Percentiles rank a stretch among this genome's conserved stretches.
These are phyloP conservation scores for Sylvicola fuscatus DNA, from an alignment of 2,888 invertebrate species.

Conservation along the genomic window DNA sequence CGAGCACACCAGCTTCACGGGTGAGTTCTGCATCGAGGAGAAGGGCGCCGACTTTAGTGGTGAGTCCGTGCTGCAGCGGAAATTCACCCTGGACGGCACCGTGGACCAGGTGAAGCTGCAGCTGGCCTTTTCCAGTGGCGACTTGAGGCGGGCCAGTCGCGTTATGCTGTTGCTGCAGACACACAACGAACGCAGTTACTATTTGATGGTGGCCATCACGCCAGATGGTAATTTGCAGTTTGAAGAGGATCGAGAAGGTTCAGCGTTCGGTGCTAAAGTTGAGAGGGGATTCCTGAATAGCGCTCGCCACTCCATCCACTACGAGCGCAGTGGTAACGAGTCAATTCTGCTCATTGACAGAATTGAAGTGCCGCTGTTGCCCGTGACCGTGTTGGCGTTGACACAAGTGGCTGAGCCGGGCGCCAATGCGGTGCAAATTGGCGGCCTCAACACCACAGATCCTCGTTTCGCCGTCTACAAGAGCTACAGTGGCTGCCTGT, in stretches of 20 bases:
- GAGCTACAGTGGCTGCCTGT: constrained; percentile 74
- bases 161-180: constrained; percentile 63
- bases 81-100: constrained; percentile 48
- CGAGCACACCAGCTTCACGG: constrained; percentile 74
- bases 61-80: constrained; percentile 60
- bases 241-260: constrained; percentile 67
- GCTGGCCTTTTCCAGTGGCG: constrained; percentile 68
- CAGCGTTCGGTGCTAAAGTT: constrained; percentile 49
- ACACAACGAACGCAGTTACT: constrained; percentile 66
- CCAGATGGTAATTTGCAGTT: constrained; percentile 66
- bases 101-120: constrained; percentile 64
- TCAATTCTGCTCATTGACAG: constrained; percentile 55
- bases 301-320: constrained; percentile 51
- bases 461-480: constrained; percentile 63
- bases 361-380: constrained; percentile 46
- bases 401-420: constrained; percentile 45
- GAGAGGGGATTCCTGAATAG: constrained; percentile 67
- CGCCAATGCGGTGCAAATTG: constrained; percentile 67
- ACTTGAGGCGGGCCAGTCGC: constrained; percentile 56
- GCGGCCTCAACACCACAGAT: constrained; percentile 69
- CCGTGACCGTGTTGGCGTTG: constrained; percentile 44
- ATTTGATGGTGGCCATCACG: constrained; percentile 60
- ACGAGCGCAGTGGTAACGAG: constrained; percentile 45
- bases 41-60: constrained; percentile 81
- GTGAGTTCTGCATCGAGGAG: constrained; percentile 72